These are phyloP conservation scores for Erebia ligea DNA, from an alignment of 2,888 invertebrate genomes.

Conservation along the genomic window DNA sequence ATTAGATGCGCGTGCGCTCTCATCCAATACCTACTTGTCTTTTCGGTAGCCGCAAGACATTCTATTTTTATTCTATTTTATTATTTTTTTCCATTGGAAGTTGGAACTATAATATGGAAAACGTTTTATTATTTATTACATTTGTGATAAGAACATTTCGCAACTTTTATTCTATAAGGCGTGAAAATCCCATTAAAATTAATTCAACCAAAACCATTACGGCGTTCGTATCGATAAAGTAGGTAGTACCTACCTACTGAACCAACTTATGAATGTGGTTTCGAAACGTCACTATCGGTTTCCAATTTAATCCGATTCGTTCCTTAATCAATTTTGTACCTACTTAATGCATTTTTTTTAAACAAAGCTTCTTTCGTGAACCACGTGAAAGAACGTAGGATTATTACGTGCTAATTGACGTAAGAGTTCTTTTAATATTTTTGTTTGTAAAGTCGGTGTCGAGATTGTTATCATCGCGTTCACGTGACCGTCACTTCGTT, in stretches of 20 bases:
- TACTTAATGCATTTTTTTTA: slow-evolving; percentile 53
- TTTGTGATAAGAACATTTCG: slow-evolving; percentile 75
- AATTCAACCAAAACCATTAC: slow-evolving; percentile 82
- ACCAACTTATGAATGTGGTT: slow-evolving; percentile 82
- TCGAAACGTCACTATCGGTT: slow-evolving; percentile 83
- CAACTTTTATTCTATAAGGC: slow-evolving; percentile 80
- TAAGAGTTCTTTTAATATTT: slow-evolving; percentile 16
- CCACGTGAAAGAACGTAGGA: slow-evolving; percentile 43
- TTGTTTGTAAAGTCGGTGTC: slow-evolving; percentile 10
- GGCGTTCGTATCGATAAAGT: slow-evolving; percentile 78
- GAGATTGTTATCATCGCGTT: slow-evolving; percentile 30
- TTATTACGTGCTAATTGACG: slow-evolving; percentile 23
- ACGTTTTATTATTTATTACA: slow-evolving; percentile 67
- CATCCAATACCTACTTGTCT: slow-evolving; percentile 54
- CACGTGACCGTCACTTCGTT: slow-evolving; percentile 61
- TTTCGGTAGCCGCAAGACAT: slow-evolving; percentile 59
- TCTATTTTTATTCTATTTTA: slow-evolving; percentile 55
- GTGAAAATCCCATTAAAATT: slow-evolving; percentile 82
- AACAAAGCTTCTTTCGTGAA: slow-evolving; percentile 68
- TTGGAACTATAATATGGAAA: slow-evolving; percentile 40
- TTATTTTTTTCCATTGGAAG: slow-evolving; percentile 46
- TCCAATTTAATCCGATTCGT: slow-evolving; percentile 83
- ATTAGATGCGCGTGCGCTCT: slow-evolving; percentile 70
- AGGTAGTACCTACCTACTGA: slow-evolving; percentile 65
- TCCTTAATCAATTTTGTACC: slow-evolving; percentile 81